Conservation (phyloP, 2,797 vertebrate genomes). For the Poeciliopsis paucimaculata region DNA sequence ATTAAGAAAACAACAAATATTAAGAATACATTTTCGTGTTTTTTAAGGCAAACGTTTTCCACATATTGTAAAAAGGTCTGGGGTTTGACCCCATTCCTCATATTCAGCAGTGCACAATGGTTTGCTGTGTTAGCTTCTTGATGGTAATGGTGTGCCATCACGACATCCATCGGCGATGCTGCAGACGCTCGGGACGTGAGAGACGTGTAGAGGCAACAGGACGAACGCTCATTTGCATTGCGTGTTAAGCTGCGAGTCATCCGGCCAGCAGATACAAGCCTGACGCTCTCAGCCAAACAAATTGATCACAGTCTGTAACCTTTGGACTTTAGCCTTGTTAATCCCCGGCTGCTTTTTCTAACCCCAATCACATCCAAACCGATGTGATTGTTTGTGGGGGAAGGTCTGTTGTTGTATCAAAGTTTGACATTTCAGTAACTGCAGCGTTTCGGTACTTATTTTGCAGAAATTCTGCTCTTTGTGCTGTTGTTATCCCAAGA, state of each 20-base stretch:
- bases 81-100: not conserved
- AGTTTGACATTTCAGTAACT: constrained; percentile 5
- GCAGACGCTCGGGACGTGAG: not conserved
- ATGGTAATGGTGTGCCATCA: not conserved
- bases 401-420: constrained; percentile 47
- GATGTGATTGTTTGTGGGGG: constrained; percentile 65
- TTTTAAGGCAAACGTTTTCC: not conserved
- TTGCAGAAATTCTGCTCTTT: constrained; percentile 5
- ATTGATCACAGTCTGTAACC: constrained; percentile 78
- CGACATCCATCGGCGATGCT: not conserved
- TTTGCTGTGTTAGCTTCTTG: constrained; percentile 1
- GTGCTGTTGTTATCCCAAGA: constrained; percentile 1
- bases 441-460: not conserved
- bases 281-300: constrained; percentile 52
- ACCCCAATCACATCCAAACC: constrained; percentile 53
- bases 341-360: constrained; percentile 23
- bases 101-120: not conserved
- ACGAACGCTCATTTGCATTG: constrained; percentile 35
- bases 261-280: constrained; percentile 37
- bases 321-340: constrained; percentile 65
- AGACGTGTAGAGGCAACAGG: constrained; percentile 7
- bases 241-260: constrained; percentile 29
- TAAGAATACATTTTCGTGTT: not conserved
- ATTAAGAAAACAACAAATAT: not conserved
- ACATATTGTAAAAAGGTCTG: not conserved